Evolutionary conservation across 2,797 vertebrate genomes (phyloP).

Genomic region (Urophycis tenuis): DNA sequence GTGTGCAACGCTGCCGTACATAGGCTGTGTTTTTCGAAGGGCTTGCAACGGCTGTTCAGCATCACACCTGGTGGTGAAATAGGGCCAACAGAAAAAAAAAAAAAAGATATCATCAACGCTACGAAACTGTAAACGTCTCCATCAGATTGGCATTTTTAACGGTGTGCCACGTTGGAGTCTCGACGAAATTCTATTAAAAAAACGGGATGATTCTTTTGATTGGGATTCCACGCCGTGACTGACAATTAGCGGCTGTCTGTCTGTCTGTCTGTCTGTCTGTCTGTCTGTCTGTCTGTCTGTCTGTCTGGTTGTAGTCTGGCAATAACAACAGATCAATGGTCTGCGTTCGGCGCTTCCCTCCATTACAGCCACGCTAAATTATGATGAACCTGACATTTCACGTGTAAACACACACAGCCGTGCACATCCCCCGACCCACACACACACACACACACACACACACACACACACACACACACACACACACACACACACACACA

Average conservation of each 20-base stretch:
- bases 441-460: too few relatives aligned
- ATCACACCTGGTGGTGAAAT: neutral
- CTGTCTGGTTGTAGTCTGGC: conserved; percentile 14
- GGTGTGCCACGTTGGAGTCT: neutral
- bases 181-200: neutral
- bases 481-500: neutral
- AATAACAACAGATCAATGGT: conserved; percentile 42
- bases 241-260: conserved; percentile 8
- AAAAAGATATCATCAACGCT: too few relatives aligned
- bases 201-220: neutral
- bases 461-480: too few relatives aligned
- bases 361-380: conserved; percentile 22
- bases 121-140: neutral
- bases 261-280: too few relatives aligned
- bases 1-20: neutral
- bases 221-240: neutral
- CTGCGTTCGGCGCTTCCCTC: conserved; percentile 22
- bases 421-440: too few relatives aligned
- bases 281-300: too few relatives aligned
- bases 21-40: neutral
- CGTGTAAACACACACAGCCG: conserved; percentile 8
- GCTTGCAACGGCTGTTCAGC: neutral
- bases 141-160: too few relatives aligned
- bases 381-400: conserved; percentile 12
- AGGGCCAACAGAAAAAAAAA: neutral